Percentiles rank a stretch among this genome's conserved stretches.
phyloP scores from a whole-genome alignment of 2,888 invertebrate genomes.

The Drosophila nr. medialis region DNA sequence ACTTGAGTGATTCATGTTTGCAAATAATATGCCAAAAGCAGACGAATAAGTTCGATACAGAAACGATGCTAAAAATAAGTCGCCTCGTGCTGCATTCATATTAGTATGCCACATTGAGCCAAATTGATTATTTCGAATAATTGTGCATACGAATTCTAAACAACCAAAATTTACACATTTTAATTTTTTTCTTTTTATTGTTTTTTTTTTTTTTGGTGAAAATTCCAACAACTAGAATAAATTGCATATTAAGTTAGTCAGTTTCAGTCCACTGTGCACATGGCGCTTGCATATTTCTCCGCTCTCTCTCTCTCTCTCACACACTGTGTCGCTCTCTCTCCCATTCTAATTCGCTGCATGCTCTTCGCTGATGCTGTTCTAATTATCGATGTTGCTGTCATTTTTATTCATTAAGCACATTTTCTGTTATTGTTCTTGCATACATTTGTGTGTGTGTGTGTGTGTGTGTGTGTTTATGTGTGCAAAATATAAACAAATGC shows the following conservation, averaged over 20 bases:
- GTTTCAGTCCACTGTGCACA: conserved; percentile 40
- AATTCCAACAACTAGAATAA: conserved; percentile 3
- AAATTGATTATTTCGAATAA: conserved; percentile 5
- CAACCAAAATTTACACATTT: not conserved
- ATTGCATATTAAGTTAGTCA: not conserved
- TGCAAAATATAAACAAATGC: conserved; percentile 78
- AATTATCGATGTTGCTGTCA: conserved; percentile 19
- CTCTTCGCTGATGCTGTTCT: conserved; percentile 17
- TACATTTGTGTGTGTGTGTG: conserved; percentile 19
- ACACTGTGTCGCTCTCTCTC: no score
- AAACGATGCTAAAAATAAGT: conserved; percentile 49
- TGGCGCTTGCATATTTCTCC: conserved; percentile 19
- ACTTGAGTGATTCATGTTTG: conserved; percentile 44
- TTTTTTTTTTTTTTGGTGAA: not conserved
- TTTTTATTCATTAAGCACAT: conserved; percentile 25
- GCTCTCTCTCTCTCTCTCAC: conserved; percentile 3
- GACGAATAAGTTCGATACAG: conserved; percentile 25
- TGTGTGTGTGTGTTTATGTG: conserved; percentile 6
- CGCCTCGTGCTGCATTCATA: conserved; percentile 28
- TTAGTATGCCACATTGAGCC: conserved; percentile 5
- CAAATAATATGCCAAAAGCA: conserved; percentile 45
- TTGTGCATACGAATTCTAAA: not conserved
- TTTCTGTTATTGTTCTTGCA: conserved; percentile 49
- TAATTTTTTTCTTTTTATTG: not conserved
- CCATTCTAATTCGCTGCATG: conserved; percentile 6